These are phyloP conservation scores for Acomys russatus DNA, from an alignment of 2,797 vertebrate genomes.

Conservation along the genomic window DNA sequence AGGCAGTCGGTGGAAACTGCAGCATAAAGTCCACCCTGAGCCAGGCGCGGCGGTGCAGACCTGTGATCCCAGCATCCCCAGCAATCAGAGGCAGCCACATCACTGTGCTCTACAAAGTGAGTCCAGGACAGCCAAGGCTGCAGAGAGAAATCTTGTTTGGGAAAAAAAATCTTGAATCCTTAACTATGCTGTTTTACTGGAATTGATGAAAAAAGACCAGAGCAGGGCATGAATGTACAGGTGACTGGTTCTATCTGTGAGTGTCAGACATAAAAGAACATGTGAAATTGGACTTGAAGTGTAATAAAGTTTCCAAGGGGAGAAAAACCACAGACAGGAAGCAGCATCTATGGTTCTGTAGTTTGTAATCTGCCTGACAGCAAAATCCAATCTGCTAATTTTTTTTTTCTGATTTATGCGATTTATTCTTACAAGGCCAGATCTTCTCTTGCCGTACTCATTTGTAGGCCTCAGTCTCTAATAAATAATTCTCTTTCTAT, in stretches of 20 bases:
- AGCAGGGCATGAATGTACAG: background rate
- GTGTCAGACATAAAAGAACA: background rate
- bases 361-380: conserved; percentile 6
- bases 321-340: background rate
- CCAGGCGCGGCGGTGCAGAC: too few relatives aligned
- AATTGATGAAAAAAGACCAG: background rate
- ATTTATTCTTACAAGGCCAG: background rate
- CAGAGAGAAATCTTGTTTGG: too few relatives aligned
- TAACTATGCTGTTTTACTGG: background rate
- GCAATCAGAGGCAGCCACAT: too few relatives aligned
- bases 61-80: too few relatives aligned
- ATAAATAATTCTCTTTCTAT: background rate
- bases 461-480: background rate
- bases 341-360: background rate
- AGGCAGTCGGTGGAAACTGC: background rate
- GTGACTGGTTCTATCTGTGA: background rate
- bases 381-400: background rate
- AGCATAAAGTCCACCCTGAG: background rate
- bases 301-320: background rate
- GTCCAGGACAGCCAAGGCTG: too few relatives aligned
- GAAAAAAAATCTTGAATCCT: background rate
- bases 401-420: background rate
- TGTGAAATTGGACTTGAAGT: conserved; percentile 16
- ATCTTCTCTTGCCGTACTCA: background rate
- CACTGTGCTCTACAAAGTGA: too few relatives aligned